These are phyloP conservation scores for Oreochromis tanganicae DNA, from an alignment of 2,113 vertebrate species.

Conservation along the genomic window DNA sequence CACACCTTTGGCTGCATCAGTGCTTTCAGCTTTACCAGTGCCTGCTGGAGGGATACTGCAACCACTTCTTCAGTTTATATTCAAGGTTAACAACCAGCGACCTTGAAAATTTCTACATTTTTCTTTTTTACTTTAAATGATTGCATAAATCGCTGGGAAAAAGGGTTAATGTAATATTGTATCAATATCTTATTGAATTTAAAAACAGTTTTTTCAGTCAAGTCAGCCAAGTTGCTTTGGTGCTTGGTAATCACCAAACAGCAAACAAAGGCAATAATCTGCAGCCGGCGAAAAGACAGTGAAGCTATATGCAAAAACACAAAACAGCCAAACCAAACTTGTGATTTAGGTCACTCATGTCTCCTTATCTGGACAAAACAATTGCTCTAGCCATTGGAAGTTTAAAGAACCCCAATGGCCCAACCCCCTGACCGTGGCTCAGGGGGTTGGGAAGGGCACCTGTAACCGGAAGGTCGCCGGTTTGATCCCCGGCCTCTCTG, in stretches of 20 bases:
- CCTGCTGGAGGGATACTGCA: neutral
- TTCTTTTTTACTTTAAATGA: neutral
- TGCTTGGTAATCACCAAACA: neutral
- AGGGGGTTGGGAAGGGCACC: too few species aligned
- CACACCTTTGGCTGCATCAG: neutral
- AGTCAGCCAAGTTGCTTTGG: neutral
- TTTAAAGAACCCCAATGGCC: too few species aligned
- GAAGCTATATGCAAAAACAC: neutral
- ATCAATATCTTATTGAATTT: neutral
- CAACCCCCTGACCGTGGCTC: too few species aligned
- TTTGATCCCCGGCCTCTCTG: too few species aligned
- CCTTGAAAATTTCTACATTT: neutral
- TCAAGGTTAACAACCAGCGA: neutral
- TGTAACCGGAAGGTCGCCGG: too few species aligned
- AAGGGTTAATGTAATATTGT: neutral
- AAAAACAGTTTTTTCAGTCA: neutral
- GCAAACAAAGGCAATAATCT: neutral
- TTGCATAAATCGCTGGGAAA: neutral
- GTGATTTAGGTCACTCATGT: neutral
- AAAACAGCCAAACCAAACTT: neutral
- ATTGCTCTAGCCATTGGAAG: rapidly evolving
- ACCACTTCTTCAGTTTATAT: neutral
- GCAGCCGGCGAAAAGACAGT: neutral
- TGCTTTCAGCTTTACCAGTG: neutral
- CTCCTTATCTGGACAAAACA: neutral